phyloP scores from a whole-genome alignment of 2,797 vertebrate species.

The Enteromius anoplus region DNA sequence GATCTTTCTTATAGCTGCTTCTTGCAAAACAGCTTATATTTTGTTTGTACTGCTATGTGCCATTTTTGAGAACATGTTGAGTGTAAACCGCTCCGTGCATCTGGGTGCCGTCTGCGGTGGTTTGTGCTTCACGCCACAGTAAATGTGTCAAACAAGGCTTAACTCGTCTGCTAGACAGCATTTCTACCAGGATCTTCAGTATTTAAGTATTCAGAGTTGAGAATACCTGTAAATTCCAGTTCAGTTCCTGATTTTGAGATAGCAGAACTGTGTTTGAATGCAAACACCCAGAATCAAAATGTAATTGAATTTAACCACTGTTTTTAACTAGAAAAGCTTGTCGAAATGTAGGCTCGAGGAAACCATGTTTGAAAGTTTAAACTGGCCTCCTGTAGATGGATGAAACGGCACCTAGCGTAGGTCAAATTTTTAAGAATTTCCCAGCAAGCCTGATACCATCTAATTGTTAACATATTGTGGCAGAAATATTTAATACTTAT shows the following conservation, averaged over 20 bases:
- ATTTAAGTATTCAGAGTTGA: background rate
- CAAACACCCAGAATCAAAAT: background rate
- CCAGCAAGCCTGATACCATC: no score
- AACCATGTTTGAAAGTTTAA: background rate
- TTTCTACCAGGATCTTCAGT: background rate
- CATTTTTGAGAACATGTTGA: background rate
- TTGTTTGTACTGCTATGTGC: conserved; percentile 1
- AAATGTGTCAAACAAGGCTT: conserved; percentile 5
- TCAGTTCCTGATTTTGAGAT: background rate
- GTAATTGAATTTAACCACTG: background rate
- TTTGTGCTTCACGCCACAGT: conserved; percentile 11
- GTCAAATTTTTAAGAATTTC: no score
- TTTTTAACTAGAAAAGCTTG: background rate
- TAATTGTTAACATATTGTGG: background rate
- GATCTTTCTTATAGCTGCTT: conserved; percentile 5
- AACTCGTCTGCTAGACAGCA: background rate
- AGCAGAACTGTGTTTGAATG: background rate
- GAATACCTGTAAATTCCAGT: background rate
- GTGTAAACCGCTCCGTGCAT: background rate
- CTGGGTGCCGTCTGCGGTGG: background rate
- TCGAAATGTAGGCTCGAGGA: background rate
- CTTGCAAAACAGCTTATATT: background rate
- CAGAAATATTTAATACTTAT: background rate
- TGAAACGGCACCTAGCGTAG: background rate
- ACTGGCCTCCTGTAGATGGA: background rate